phyloP scores from a whole-genome alignment of 2,113 vertebrate species.

The Triplophysa rosa region DNA sequence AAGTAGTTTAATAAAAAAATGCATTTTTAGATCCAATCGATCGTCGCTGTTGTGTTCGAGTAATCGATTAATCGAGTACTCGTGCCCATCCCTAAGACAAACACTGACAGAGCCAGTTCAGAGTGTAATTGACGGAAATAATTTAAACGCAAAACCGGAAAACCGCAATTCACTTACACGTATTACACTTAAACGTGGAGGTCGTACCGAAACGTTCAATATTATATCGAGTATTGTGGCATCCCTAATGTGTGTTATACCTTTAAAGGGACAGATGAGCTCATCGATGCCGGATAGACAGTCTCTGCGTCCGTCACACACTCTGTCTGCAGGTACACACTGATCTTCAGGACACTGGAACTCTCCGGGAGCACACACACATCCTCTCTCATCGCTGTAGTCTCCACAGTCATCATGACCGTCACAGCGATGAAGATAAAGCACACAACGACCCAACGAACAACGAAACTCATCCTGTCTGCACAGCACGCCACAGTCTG shows the following conservation, averaged over 20 bases:
- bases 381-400: slow-evolving; percentile 81
- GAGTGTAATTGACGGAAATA: no score
- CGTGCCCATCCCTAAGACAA: no score
- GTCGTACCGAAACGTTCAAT: no score
- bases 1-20: no score
- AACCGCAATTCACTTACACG: no score
- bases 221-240: no score
- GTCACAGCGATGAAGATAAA: slow-evolving; percentile 78
- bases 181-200: no score
- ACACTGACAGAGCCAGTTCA: no score
- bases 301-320: slow-evolving; percentile 80
- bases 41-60: no score
- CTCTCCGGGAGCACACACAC: slow-evolving; percentile 70
- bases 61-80: no score
- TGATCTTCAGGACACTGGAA: slow-evolving; percentile 77
- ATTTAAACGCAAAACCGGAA: no score
- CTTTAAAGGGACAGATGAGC: slow-evolving; percentile 75
- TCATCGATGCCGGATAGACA: slow-evolving; percentile 81
- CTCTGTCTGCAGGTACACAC: slow-evolving; percentile 71
- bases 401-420: slow-evolving; percentile 87
- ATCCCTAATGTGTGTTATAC: slow-evolving; percentile 66
- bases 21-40: no score
- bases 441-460: slow-evolving; percentile 75
- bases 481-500: slow-evolving; percentile 83
- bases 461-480: slow-evolving; percentile 78